Evolutionary conservation across 2,888 invertebrate genomes (phyloP).

Genomic region (Sepiola atlantica): DNA sequence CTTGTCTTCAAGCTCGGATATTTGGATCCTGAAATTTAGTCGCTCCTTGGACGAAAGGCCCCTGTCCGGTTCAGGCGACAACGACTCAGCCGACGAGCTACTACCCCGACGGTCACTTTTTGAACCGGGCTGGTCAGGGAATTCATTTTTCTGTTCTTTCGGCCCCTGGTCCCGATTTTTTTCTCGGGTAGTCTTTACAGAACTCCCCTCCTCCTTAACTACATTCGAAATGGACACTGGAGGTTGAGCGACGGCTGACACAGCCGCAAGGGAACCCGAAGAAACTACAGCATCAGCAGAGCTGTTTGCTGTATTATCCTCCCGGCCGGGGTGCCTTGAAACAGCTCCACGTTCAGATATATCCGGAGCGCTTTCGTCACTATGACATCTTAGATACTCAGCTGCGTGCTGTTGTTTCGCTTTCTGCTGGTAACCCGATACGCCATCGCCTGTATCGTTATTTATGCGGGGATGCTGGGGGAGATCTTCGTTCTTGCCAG

Average conservation of each 20-base stretch:
- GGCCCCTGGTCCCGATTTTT: slow-evolving; percentile 40
- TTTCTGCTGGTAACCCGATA: slow-evolving; percentile 3
- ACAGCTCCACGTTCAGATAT: slow-evolving; percentile 23
- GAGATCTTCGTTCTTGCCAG: not conserved
- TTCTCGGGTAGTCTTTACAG: slow-evolving; percentile 34
- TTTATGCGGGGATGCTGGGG: not conserved
- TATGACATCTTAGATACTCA: slow-evolving; percentile 14
- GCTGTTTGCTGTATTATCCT: slow-evolving; percentile 23
- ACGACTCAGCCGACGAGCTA: slow-evolving; percentile 32
- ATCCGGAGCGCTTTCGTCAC: not conserved
- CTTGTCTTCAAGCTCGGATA: slow-evolving; percentile 60
- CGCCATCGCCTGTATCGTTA: not conserved
- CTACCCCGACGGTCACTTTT: not conserved
- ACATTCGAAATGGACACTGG: slow-evolving; percentile 44
- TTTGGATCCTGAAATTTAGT: slow-evolving; percentile 55
- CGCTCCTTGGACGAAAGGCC: slow-evolving; percentile 36
- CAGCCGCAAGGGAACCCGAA: slow-evolving; percentile 39
- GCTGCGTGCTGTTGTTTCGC: slow-evolving; percentile 36
- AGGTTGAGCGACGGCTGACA: slow-evolving; percentile 34
- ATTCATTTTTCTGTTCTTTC: slow-evolving; percentile 36
- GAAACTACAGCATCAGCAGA: slow-evolving; percentile 43
- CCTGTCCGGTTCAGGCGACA: slow-evolving; percentile 4
- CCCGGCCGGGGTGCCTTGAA: slow-evolving; percentile 41
- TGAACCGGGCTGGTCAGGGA: slow-evolving; percentile 34
- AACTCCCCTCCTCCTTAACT: slow-evolving; percentile 22